A percentile compares a stretch with the other conserved stretches of the same genome.
phyloP scores from a whole-genome alignment of 2,888 invertebrate species.

The Pharmacophagus antenor region DNA sequence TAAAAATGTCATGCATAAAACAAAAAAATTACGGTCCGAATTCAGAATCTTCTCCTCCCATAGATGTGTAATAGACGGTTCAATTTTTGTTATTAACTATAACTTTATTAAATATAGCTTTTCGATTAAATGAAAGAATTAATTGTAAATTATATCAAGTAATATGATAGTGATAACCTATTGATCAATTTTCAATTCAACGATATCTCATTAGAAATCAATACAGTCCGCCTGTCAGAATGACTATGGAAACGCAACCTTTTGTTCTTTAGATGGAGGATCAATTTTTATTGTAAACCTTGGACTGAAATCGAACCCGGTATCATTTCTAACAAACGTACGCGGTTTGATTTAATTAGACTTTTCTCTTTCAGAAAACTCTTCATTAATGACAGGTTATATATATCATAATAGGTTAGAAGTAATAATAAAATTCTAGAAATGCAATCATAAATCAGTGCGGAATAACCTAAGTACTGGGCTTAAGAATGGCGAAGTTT shows the following conservation, averaged over 20 bases:
- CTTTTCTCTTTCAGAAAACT: background rate
- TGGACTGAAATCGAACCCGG: too few species aligned
- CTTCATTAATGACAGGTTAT: background rate
- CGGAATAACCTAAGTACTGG: background rate
- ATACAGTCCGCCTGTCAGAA: background rate
- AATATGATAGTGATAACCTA: background rate
- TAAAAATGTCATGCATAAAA: too few species aligned
- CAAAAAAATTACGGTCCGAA: too few species aligned
- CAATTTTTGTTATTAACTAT: too few species aligned
- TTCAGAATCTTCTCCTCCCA: too few species aligned
- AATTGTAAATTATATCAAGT: background rate
- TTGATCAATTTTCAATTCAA: conserved; percentile 8
- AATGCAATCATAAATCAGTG: background rate
- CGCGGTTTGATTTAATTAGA: too few species aligned
- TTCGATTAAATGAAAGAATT: background rate
- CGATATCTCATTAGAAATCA: background rate
- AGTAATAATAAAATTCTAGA: background rate
- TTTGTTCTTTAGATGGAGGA: too few species aligned
- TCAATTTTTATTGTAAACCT: too few species aligned
- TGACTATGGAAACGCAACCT: background rate
- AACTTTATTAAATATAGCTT: background rate
- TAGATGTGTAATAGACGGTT: too few species aligned
- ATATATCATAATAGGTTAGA: background rate
- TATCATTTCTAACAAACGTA: too few species aligned
- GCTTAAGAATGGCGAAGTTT: conserved; percentile 62